Evolutionary conservation across 2,888 invertebrate species (phyloP), one percentile per base, ranked within the genome.

Genomic region (Macaria notata): DNA sequence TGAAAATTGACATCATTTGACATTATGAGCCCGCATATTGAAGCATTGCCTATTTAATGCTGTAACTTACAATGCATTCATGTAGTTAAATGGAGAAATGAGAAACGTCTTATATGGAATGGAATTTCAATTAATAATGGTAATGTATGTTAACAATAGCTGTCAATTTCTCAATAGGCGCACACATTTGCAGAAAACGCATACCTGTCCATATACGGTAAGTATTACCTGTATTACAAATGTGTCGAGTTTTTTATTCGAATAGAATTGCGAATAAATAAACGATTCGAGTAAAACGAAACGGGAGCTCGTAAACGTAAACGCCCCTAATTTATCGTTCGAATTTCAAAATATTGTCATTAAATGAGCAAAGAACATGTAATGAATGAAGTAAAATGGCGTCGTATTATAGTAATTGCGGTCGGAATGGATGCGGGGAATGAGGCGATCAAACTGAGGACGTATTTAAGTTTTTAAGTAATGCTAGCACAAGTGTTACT

Each of bases 401-500:
- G 39, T 45, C 46, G 46, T 55, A 59, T 61, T 63, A 63, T 44
- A 59, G 60, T 65, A 63, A 65, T 65, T 60, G 52, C 58, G 43
- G 53, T n/a, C 44, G 46, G 9, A 70, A 66, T 70, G 76, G 71
- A 66, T 64, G 73, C 72, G 54, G 29, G 51, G 68, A 68, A 63
- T 62, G 64, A 61, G 68, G 41, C 41, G 69, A 70, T 63, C 69
- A 71, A 70, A 65, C 70, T 46, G 66, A 71, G 71, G 71, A n/a
- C n/a, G n/a, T n/a, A n/a, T n/a, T 19, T 19, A 72, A 72, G 75
- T 75, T 76, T 41, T 58, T 49, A 54, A n/a, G 54, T 72, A 72
- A 73, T 74, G 78, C 71, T 72, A 76, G 72, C 71, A 65, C 64
- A 67, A 71, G 64, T 74, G 70, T 73, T 71, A 70, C 71, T 70